phyloP scores from a whole-genome alignment of 2,797 vertebrate species.

The Typhlichthys eigenmanni region DNA sequence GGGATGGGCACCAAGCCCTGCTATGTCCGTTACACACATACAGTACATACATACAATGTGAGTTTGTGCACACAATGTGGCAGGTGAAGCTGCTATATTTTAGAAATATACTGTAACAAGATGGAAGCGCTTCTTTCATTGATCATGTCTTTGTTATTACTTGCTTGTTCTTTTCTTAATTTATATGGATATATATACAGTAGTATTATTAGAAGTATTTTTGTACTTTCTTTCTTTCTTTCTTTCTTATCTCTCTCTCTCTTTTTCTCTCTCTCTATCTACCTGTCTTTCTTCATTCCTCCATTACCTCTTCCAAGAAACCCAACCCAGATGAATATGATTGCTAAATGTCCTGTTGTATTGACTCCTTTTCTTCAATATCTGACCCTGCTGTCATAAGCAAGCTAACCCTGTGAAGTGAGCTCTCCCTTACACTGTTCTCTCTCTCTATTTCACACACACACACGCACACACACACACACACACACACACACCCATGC shows the following conservation, averaged over 20 bases:
- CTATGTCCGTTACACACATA: constrained; percentile 24
- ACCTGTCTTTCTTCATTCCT: constrained; percentile 4
- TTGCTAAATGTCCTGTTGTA: constrained; percentile 64
- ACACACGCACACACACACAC: not conserved
- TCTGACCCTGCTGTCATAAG: constrained; percentile 62
- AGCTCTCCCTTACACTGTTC: constrained; percentile 25
- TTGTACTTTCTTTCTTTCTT: constrained; percentile 16
- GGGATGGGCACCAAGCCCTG: constrained; percentile 34
- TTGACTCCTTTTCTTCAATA: constrained; percentile 63
- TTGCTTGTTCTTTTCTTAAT: too few species aligned
- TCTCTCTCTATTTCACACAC: not conserved
- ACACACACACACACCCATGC: not conserved
- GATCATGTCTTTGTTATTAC: too few species aligned
- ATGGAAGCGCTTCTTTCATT: too few species aligned
- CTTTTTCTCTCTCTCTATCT: not conserved
- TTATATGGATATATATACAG: too few species aligned
- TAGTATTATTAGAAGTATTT: too few species aligned
- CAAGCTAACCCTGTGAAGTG: constrained; percentile 56
- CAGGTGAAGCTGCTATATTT: not conserved
- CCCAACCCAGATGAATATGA: constrained; percentile 29
- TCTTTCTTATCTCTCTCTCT: not conserved
- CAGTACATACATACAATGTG: constrained; percentile 12
- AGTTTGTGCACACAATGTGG: not conserved
- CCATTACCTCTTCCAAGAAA: not conserved
- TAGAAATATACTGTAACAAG: not conserved